Percentiles rank a stretch among this genome's conserved stretches.
These are phyloP conservation scores for Drosophila dunni DNA, from an alignment of 1,140 invertebrate genomes.

Conservation along the genomic window DNA sequence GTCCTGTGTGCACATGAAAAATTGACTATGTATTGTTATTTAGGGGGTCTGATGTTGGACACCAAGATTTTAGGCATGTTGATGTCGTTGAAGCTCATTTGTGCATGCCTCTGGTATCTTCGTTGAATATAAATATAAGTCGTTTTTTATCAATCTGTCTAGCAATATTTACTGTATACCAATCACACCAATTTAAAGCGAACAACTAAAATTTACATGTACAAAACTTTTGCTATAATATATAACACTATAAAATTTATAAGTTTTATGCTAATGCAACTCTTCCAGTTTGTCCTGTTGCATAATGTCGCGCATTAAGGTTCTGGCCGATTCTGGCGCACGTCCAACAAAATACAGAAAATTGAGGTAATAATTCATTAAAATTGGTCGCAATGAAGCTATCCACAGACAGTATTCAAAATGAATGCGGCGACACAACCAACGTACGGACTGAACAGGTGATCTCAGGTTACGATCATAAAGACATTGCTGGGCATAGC, in stretches of 20 bases:
- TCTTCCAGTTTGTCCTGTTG: slow-evolving; percentile 18
- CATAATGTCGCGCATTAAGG: slow-evolving; percentile 54
- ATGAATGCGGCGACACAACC: slow-evolving; percentile 59
- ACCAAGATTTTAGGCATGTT: slow-evolving; percentile 65
- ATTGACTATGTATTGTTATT: slow-evolving; percentile 36
- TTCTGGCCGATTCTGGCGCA: slow-evolving; percentile 66
- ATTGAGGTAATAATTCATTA: slow-evolving; percentile 68
- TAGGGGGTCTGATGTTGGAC: slow-evolving; percentile 16
- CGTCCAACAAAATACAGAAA: slow-evolving; percentile 67
- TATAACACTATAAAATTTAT: neutral
- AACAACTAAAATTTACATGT: neutral
- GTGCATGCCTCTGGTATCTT: no score
- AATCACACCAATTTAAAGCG: neutral
- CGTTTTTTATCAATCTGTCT: neutral
- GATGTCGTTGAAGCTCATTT: slow-evolving; percentile 21
- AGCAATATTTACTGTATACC: neutral
- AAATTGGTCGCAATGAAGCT: slow-evolving; percentile 35
- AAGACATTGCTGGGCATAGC: slow-evolving; percentile 85
- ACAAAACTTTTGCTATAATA: neutral
- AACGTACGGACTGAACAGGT: slow-evolving; percentile 49
- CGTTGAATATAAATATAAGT: no score
- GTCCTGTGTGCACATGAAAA: slow-evolving; percentile 76
- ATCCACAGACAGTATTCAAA: slow-evolving; percentile 78
- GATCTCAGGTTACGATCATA: slow-evolving; percentile 42
- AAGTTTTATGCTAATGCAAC: neutral